phyloP scores from a whole-genome alignment of 2,113 vertebrate species.

The Hemibagrus wyckioides region DNA sequence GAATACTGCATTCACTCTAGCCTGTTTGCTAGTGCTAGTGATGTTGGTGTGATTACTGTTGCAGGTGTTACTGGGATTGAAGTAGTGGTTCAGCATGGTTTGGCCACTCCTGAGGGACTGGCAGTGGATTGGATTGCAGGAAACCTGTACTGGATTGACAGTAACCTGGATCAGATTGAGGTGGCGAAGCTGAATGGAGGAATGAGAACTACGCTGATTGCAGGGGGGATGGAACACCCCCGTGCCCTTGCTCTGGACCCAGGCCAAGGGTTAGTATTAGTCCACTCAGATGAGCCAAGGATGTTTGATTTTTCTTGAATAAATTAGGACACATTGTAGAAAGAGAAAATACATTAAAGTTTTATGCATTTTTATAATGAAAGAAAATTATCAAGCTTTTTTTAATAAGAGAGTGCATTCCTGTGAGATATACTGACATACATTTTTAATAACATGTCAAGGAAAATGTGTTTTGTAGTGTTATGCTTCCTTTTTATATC shows the following conservation, averaged over 20 bases:
- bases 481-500: slow-evolving; percentile 25
- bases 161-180: slow-evolving; percentile 98
- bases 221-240: slow-evolving; percentile 96
- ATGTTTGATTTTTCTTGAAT: background rate
- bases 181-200: slow-evolving; percentile 92
- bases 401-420: slow-evolving; percentile 29
- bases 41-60: slow-evolving; percentile 40
- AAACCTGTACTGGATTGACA: slow-evolving; percentile 99
- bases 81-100: slow-evolving; percentile 92
- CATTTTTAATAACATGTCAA: slow-evolving; percentile 44
- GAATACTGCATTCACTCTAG: slow-evolving; percentile 20
- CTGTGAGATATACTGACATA: slow-evolving; percentile 22
- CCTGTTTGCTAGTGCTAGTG: slow-evolving; percentile 12
- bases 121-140: slow-evolving; percentile 97
- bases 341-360: background rate
- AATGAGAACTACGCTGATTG: slow-evolving; percentile 91
- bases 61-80: slow-evolving; percentile 90
- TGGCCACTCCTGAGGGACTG: slow-evolving; percentile 95
- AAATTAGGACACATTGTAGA: background rate
- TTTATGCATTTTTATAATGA: background rate
- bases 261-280: slow-evolving; percentile 83
- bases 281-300: background rate
- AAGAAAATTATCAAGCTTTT: background rate
- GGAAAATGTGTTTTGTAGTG: slow-evolving; percentile 32
- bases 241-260: slow-evolving; percentile 95